Conservation (phyloP, 2,797 vertebrate species). For the Siniperca undulata region DNA sequence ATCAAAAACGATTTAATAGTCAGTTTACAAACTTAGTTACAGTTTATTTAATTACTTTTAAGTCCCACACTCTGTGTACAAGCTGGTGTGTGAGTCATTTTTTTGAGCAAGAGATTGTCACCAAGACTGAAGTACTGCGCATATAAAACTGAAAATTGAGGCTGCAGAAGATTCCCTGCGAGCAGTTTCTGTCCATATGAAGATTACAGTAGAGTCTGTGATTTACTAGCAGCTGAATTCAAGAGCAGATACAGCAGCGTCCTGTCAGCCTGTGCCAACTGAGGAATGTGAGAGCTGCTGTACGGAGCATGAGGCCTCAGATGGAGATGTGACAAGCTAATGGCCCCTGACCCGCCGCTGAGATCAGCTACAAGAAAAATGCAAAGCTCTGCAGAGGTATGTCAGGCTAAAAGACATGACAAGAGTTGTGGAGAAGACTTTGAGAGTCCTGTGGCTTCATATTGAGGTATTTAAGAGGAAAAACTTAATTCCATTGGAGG, state of each 20-base stretch:
- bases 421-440: neutral
- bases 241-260: slow-evolving; percentile 37
- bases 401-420: slow-evolving; percentile 30
- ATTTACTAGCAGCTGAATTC: slow-evolving; percentile 47
- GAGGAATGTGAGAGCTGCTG: slow-evolving; percentile 62
- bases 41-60: neutral
- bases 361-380: slow-evolving; percentile 45
- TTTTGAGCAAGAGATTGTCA: neutral
- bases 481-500: neutral
- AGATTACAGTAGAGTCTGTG: slow-evolving; percentile 35
- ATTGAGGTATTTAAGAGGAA: slow-evolving; percentile 9
- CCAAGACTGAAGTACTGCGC: neutral
- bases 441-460: slow-evolving; percentile 12
- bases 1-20: neutral
- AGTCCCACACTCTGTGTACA: neutral
- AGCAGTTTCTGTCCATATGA: slow-evolving; percentile 28
- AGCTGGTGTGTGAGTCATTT: neutral
- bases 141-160: slow-evolving; percentile 20
- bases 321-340: slow-evolving; percentile 86
- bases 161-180: slow-evolving; percentile 19
- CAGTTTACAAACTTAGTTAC: neutral
- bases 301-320: slow-evolving; percentile 69
- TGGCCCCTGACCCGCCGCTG: slow-evolving; percentile 44
- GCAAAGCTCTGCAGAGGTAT: slow-evolving; percentile 18
- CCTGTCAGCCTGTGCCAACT: slow-evolving; percentile 51